phyloP scores from a whole-genome alignment of 1,140 invertebrate species.

The Danaus melanippus region DNA sequence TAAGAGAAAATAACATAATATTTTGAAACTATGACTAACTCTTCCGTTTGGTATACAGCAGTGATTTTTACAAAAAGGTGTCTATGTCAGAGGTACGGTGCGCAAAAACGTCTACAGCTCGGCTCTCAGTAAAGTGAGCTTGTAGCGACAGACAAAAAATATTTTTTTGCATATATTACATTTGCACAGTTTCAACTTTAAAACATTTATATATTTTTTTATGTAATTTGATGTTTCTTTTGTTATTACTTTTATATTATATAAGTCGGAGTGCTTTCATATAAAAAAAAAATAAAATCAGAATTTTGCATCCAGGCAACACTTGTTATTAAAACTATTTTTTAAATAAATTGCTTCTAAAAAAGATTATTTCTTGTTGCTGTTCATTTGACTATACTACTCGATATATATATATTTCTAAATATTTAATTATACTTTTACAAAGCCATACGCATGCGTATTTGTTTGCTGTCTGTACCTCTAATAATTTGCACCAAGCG shows the following conservation, averaged over 20 bases:
- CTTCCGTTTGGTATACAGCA: constrained; percentile 22
- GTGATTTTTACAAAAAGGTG: constrained; percentile 45
- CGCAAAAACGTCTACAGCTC: constrained; percentile 47
- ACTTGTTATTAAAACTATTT: too few relatives aligned
- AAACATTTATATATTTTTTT: too few relatives aligned
- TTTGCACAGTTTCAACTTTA: too few relatives aligned
- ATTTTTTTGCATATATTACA: constrained; percentile 5
- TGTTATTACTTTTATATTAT: too few relatives aligned
- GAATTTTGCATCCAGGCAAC: too few relatives aligned
- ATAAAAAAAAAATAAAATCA: too few relatives aligned
- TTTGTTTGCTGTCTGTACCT: constrained; percentile 40
- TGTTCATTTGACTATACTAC: too few relatives aligned
- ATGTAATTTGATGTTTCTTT: background rate
- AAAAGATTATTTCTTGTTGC: background rate
- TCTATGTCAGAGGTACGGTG: constrained; percentile 54
- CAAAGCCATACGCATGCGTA: background rate
- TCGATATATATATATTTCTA: too few relatives aligned
- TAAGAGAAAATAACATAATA: background rate
- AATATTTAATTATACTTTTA: too few relatives aligned
- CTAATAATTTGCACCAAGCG: constrained; percentile 62
- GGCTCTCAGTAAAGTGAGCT: constrained; percentile 37
- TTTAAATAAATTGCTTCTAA: too few relatives aligned
- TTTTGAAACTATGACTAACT: constrained; percentile 5
- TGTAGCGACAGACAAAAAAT: constrained; percentile 32
- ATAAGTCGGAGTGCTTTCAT: too few relatives aligned